Evolutionary conservation across 2,113 vertebrate genomes (phyloP).

Genomic region (Megalops atlanticus): DNA sequence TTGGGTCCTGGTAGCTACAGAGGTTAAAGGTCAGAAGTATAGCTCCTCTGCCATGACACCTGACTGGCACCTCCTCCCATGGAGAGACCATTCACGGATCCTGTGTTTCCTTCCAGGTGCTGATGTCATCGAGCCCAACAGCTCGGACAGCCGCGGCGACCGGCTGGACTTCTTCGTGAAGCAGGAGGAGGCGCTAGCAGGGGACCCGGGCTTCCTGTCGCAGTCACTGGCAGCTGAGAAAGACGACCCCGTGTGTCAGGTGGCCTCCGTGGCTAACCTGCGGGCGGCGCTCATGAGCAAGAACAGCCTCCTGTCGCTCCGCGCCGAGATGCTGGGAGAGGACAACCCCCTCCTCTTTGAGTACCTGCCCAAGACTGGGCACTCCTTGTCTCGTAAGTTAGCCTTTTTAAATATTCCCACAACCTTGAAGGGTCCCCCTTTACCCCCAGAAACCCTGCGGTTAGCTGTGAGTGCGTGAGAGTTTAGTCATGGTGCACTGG

Average conservation of each 20-base stretch:
- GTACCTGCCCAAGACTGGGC: slow-evolving; percentile 92
- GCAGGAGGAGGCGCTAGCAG: slow-evolving; percentile 79
- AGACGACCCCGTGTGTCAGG: slow-evolving; percentile 78
- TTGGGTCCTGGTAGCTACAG: neutral
- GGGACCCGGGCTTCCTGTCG: slow-evolving; percentile 78
- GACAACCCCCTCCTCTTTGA: slow-evolving; percentile 93
- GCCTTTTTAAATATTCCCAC: slow-evolving; percentile 34
- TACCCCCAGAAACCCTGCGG: neutral
- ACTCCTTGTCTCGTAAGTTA: slow-evolving; percentile 93
- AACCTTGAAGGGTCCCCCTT: neutral
- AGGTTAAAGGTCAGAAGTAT: neutral
- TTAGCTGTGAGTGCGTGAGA: neutral
- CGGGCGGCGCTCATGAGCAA: slow-evolving; percentile 95
- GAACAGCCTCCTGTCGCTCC: slow-evolving; percentile 94
- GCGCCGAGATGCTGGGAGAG: slow-evolving; percentile 89
- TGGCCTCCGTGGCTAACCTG: slow-evolving; percentile 86
- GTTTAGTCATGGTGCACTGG: neutral
- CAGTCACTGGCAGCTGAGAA: slow-evolving; percentile 76
- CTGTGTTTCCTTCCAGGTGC: slow-evolving; percentile 63
- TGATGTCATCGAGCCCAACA: slow-evolving; percentile 82
- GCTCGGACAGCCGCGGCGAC: slow-evolving; percentile 82
- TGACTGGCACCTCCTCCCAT: neutral
- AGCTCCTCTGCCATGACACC: neutral
- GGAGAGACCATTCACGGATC: slow-evolving; percentile 7
- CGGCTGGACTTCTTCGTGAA: slow-evolving; percentile 78